Conservation (phyloP, 2,797 vertebrate species). For the Ctenochaetus hawaiiensis region DNA sequence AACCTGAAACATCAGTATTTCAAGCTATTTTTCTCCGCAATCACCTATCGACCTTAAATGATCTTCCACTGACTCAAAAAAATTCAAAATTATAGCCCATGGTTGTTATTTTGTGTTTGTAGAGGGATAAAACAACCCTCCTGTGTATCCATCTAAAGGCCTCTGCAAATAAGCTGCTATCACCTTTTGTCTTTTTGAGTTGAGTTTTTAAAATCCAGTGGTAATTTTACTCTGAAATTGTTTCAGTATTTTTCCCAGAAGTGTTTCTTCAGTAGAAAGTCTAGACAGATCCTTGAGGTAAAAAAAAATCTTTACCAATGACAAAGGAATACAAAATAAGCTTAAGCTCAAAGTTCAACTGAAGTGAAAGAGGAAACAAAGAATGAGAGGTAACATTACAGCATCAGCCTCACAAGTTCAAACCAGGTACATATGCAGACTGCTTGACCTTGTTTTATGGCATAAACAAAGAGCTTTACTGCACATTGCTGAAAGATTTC, state of each 20-base stretch:
- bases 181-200: not conserved
- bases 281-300: slow-evolving; percentile 18
- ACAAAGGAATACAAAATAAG: slow-evolving; percentile 26
- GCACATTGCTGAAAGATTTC: too few relatives aligned
- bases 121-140: slow-evolving; percentile 9
- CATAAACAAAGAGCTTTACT: too few relatives aligned
- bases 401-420: slow-evolving; percentile 4
- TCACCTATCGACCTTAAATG: not conserved
- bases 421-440: not conserved
- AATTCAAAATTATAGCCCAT: not conserved
- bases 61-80: not conserved
- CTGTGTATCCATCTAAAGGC: not conserved
- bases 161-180: not conserved
- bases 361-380: slow-evolving; percentile 5
- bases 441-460: too few relatives aligned
- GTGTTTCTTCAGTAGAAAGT: not conserved
- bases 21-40: too few relatives aligned
- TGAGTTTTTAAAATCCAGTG: not conserved
- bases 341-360: slow-evolving; percentile 13
- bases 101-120: not conserved
- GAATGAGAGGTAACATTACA: not conserved
- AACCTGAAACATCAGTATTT: too few relatives aligned
- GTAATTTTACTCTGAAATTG: not conserved
- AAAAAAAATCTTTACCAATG: slow-evolving; percentile 11
- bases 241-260: slow-evolving; percentile 1